Conservation (phyloP, 2,888 invertebrate genomes). For the Blastobasis adustella region DNA sequence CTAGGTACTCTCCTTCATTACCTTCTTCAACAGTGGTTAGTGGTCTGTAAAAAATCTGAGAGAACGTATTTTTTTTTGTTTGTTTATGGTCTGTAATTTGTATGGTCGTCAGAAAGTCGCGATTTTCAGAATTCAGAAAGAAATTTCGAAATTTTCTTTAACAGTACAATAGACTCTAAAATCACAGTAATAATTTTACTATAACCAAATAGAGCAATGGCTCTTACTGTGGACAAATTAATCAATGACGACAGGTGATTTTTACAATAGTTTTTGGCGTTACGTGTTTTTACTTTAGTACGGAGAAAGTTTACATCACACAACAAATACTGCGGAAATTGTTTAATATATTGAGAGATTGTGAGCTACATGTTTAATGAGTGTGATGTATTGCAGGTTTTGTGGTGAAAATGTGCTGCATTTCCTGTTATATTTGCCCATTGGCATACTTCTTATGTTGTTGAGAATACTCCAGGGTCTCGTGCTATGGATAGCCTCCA, state of each 20-base stretch:
- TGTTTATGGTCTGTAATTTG: conserved; percentile 22
- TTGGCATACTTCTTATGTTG: conserved; percentile 69
- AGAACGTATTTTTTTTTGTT: not conserved
- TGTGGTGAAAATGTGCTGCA: conserved; percentile 66
- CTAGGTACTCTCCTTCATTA: too few relatives aligned
- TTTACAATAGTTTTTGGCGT: conserved; percentile 12
- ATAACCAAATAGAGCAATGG: conserved; percentile 35
- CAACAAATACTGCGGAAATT: not conserved
- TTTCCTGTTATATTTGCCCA: conserved; percentile 71
- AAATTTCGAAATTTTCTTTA: conserved; percentile 34
- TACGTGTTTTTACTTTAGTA: conserved; percentile 27
- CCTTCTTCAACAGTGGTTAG: too few relatives aligned
- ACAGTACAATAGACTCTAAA: conserved; percentile 18
- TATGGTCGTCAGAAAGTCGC: conserved; percentile 26
- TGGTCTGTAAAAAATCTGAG: too few relatives aligned
- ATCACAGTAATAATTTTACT: conserved; percentile 5
- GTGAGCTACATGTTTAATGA: not conserved
- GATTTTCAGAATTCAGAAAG: conserved; percentile 28
- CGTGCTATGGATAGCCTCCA: conserved; percentile 71
- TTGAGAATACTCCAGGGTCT: conserved; percentile 67
- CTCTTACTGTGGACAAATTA: conserved; percentile 59
- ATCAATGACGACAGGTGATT: conserved; percentile 62
- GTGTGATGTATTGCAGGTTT: conserved; percentile 53
- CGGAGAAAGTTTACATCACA: conserved; percentile 46
- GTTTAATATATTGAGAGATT: not conserved